Percentiles rank a stretch among this genome's conserved stretches.
Conservation (phyloP, 2,888 invertebrate genomes). For the Luffia ferchaultella region DNA sequence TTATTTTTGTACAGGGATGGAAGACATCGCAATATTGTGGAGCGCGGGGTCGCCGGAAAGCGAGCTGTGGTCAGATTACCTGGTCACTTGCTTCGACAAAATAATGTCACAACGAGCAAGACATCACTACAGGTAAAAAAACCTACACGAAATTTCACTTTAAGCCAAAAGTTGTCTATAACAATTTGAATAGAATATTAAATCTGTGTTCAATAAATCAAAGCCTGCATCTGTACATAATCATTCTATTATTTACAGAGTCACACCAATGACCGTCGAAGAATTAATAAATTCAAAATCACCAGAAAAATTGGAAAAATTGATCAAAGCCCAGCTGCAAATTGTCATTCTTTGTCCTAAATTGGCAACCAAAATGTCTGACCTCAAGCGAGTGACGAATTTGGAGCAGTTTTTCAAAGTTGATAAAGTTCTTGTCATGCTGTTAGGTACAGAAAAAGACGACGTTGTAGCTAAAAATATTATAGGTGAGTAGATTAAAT, state of each 20-base stretch:
- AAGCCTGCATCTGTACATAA: no score
- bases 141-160: neutral
- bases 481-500: conserved; percentile 72
- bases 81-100: conserved; percentile 84
- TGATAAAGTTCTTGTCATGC: conserved; percentile 80
- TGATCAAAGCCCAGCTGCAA: conserved; percentile 75
- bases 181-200: no score
- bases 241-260: conserved; percentile 60
- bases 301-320: conserved; percentile 57
- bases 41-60: conserved; percentile 82
- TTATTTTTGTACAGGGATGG: conserved; percentile 63
- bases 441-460: conserved; percentile 80
- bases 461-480: conserved; percentile 74
- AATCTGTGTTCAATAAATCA: no score
- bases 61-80: conserved; percentile 81
- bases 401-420: conserved; percentile 69
- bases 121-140: conserved; percentile 78
- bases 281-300: conserved; percentile 66
- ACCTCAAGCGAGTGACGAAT: conserved; percentile 57
- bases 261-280: conserved; percentile 77
- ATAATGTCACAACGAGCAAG: conserved; percentile 83
- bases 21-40: conserved; percentile 84
- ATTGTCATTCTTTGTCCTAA: conserved; percentile 83
- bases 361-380: conserved; percentile 69
- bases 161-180: no score